Conservation (phyloP, 2,113 vertebrate species). For the Helogale parvula region DNA sequence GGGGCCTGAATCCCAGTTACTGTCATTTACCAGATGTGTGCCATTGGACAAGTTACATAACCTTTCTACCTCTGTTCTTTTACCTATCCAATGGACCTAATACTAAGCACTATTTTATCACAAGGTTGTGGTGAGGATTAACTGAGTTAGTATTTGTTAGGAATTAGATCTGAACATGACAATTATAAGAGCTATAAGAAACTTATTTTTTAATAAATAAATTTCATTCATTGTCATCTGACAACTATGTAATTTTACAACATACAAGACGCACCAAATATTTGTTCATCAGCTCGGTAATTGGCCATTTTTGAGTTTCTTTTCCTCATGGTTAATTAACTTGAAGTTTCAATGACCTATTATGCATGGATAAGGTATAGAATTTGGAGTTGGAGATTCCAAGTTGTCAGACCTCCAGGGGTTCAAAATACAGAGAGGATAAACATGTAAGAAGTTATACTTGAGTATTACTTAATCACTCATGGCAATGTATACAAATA, state of each 20-base stretch:
- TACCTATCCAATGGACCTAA: background rate
- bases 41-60: background rate
- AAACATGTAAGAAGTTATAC: conserved; percentile 14
- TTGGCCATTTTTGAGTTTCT: background rate
- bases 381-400: background rate
- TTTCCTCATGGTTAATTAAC: background rate
- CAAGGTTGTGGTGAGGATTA: background rate
- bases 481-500: background rate
- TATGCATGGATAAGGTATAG: background rate
- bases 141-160: background rate
- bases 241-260: background rate
- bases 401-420: background rate
- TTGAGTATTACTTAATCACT: conserved; percentile 30
- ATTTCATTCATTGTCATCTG: background rate
- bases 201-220: background rate
- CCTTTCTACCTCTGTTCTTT: background rate
- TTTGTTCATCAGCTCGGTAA: background rate
- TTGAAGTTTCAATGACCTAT: background rate
- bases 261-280: background rate
- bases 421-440: conserved; percentile 31
- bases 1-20: background rate
- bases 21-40: background rate
- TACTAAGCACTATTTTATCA: background rate
- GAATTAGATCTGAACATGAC: background rate
- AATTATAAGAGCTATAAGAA: background rate